Evolutionary conservation across 2,888 invertebrate genomes (phyloP).

Genomic region (Alitta virens): DNA sequence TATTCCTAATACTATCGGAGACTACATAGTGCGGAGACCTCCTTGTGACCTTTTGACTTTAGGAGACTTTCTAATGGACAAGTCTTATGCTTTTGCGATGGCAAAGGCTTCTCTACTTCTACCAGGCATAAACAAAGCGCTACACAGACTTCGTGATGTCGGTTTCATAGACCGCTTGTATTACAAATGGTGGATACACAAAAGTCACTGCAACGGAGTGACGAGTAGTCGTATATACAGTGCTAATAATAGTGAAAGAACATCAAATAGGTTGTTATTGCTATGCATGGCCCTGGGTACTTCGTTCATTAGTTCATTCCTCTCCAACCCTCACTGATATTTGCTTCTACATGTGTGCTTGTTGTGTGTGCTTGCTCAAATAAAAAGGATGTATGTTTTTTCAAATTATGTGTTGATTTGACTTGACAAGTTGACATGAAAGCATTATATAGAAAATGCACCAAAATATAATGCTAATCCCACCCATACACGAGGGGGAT

Average conservation of each 20-base stretch:
- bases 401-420: too few species aligned
- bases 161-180: slow-evolving; percentile 25
- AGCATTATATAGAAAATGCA: too few species aligned
- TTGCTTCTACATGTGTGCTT: too few species aligned
- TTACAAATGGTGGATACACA: slow-evolving; percentile 24
- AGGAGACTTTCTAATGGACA: slow-evolving; percentile 23
- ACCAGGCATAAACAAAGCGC: slow-evolving; percentile 20
- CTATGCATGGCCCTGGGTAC: too few species aligned
- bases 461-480: too few species aligned
- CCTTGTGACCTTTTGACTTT: slow-evolving; percentile 17
- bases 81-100: slow-evolving; percentile 26
- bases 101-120: slow-evolving; percentile 24
- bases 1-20: not conserved
- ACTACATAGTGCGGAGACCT: not conserved
- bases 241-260: not conserved
- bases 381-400: too few species aligned
- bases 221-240: slow-evolving; percentile 24
- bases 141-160: slow-evolving; percentile 13
- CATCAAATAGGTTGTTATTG: not conserved
- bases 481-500: too few species aligned
- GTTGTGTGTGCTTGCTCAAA: too few species aligned
- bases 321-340: too few species aligned
- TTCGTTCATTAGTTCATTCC: too few species aligned
- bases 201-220: slow-evolving; percentile 24
- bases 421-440: too few species aligned